phyloP scores from a whole-genome alignment of 2,113 vertebrate genomes.

The Capra hircus region DNA sequence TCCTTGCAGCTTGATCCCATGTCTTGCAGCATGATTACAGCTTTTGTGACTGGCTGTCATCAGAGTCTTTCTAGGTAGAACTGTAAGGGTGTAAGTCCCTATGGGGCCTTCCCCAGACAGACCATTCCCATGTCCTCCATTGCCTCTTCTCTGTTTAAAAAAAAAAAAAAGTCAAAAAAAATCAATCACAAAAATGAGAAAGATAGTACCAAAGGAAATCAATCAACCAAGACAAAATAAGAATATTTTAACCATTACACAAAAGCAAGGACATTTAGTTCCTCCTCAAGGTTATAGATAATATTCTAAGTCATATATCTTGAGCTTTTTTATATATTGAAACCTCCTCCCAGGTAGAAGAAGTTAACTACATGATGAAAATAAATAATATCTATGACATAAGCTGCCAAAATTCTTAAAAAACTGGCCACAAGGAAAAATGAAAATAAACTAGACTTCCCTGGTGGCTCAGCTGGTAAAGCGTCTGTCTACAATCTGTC shows the following conservation, averaged over 20 bases:
- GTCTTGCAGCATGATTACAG: background rate
- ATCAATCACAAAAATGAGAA: background rate
- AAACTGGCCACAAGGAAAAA: background rate
- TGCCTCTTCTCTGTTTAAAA: background rate
- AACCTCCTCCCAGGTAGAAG: background rate
- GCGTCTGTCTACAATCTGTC: too few relatives aligned
- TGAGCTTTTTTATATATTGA: background rate
- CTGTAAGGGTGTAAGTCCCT: background rate
- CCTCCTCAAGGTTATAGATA: background rate
- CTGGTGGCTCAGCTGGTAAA: too few relatives aligned
- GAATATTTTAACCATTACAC: background rate
- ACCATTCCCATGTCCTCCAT: background rate
- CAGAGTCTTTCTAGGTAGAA: background rate
- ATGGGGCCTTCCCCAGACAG: background rate
- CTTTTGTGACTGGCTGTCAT: background rate
- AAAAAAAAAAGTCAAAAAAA: too few relatives aligned
- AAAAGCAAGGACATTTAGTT: background rate
- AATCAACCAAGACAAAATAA: background rate
- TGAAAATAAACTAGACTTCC: background rate
- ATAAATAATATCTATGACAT: background rate
- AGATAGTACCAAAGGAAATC: background rate
- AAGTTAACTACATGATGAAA: background rate
- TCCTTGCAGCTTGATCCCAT: background rate
- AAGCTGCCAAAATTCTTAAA: background rate
- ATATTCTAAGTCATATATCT: background rate